Base-by-base conservation (phyloP, 2,888 invertebrate genomes). In the Thecophora atra region DNA sequence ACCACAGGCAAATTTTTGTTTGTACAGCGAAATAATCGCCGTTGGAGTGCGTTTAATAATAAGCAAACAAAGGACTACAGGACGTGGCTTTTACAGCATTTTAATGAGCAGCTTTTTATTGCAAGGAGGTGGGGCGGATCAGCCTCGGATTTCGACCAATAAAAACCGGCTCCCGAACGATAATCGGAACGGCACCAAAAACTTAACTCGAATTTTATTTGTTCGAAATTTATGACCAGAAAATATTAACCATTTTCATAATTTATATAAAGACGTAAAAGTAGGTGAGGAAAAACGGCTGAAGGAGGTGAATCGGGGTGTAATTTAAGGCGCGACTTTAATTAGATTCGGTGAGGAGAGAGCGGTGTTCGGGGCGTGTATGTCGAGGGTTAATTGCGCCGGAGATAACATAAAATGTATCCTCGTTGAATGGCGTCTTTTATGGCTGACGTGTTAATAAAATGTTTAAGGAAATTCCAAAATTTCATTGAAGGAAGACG, bases 231-330 rank as follows among this genome's bases (percentile, higher is more conserved):
- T 60, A 69, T 67, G 54, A 67, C 24, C 42, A 30, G 42, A 60
- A 69, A 69, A 69, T 42, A 26, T 26, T n/a, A 69, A 70, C 62
- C 37, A 63, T 63, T 70, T 70, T 63, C 70, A 52, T 70, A 70
- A 70, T 70, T 70, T 63, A 70, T 37, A 11, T 17, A n/a, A n/a
- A 17, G 52, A 37, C 70, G 37, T 70, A 52, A 70, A 70, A 52
- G 60, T 51, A 19, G 19, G 24, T 1, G 21, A 54, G 21, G 54
- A 15, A 15, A n/a, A 21, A 21, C 5, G 21, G 19, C 5, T 0
- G 54, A 11, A 2, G 54, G 54, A 11, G 21, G 15, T 19, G 54
- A 21, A 21, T 4, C 3, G 47, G n/a, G 54, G 24, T 3, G 6
- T n/a, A 19, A 11, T 3, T 54, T 21, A 19, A 54, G 54, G 54